Conservation (phyloP, 2,888 invertebrate genomes). For the Achlya flavicornis region DNA sequence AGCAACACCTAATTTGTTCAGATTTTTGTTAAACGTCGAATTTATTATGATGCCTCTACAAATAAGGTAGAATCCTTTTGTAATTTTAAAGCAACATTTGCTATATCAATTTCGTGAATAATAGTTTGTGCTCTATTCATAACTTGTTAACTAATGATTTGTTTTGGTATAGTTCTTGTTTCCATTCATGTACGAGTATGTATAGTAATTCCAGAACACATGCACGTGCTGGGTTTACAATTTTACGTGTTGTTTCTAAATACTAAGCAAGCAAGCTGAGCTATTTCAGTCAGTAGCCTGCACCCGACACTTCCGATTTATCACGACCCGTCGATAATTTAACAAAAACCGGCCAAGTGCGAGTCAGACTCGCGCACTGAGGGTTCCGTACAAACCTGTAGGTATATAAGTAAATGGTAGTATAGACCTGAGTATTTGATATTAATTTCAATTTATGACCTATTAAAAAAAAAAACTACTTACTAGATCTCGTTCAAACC, state of each 20-base stretch:
- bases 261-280: conserved; percentile 40
- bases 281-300: conserved; percentile 53
- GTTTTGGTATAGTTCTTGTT: background rate
- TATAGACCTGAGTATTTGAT: no score
- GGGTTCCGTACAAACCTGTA: no score
- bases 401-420: no score
- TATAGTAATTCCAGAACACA: background rate
- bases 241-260: conserved; percentile 44
- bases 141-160: background rate
- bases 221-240: conserved; percentile 45
- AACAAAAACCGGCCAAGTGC: no score
- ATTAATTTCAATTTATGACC: no score
- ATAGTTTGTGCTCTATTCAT: background rate
- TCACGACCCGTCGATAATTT: conserved; percentile 60
- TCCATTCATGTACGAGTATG: background rate
- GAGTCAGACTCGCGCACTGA: no score
- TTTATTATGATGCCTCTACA: background rate
- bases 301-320: conserved; percentile 52
- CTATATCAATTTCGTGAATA: no score
- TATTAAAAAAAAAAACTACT: no score
- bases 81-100: no score
- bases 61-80: background rate
- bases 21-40: background rate
- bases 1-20: conserved; percentile 11
- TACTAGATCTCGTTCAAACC: no score